Base-by-base conservation (phyloP, 2,888 invertebrate genomes). In the Apomyelois bistriatella region DNA sequence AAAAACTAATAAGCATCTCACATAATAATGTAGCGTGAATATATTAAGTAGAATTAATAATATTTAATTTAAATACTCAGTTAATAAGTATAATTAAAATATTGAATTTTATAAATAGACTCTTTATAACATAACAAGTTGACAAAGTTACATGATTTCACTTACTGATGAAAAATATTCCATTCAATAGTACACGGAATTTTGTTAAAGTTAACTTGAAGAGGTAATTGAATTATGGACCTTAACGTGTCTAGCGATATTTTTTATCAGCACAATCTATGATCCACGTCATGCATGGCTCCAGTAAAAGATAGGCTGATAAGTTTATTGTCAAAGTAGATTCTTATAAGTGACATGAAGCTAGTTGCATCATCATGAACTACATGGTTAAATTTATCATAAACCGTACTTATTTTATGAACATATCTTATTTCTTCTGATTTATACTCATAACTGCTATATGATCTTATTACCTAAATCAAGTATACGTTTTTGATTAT, bases 311-410 rank as follows among this genome's bases (percentile, higher is more conserved):
- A 46, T 46, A 46, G 22, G 22, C 43, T 46, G 46, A 46, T 46
- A 46, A 46, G 46, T 46, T 46, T 46, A 46, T 46, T 46, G 32
- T 46, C 32, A 16, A 46, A 32, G 46, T 46, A 15, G 43, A 46
- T 46, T 46, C 43, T 46, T 46, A 46, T 17, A 46, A 30, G 46
- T 46, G 32, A 32, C 32, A 46, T 10, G 32, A 32, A 16, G 16
- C 15, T 41, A 22, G 5, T 15, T 46, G 46, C 32, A 32, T 46
- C 32, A 32, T 46, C 32, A 46, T 32, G 32, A 15, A 9, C 8
- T 40, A 40, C 15, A 43, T 32, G 46, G 15, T 28, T 13, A 4
- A 15, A 46, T 10, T 35, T 46, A 10, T 16, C 15, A 15, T 13
- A 42, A 12, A 5, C n/a, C 10, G 15, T 41, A 16, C 16, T 22